phyloP scores from a whole-genome alignment of 2,113 vertebrate genomes.

The Sinosuthora webbiana region DNA sequence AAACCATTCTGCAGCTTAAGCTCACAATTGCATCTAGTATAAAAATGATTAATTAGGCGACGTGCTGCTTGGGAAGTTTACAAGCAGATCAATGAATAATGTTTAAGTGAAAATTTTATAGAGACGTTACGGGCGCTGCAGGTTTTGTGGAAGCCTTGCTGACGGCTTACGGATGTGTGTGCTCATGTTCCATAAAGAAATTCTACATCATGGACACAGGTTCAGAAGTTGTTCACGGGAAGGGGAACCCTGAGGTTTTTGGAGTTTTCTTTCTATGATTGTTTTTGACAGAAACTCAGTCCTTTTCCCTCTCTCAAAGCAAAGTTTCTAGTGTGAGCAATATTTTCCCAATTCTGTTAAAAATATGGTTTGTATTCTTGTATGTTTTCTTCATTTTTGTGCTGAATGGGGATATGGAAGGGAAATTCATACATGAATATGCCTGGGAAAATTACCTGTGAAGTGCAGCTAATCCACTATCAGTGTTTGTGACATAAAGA shows the following conservation, averaged over 20 bases:
- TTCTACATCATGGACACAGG: background rate
- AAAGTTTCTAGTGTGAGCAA: background rate
- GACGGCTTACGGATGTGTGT: background rate
- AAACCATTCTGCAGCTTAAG: constrained; percentile 59
- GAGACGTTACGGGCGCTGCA: constrained; percentile 56
- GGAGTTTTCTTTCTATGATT: background rate
- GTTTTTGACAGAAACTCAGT: background rate
- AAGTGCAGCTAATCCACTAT: background rate
- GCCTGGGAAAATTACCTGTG: background rate
- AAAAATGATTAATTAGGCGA: constrained; percentile 69
- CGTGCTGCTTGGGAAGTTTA: constrained; percentile 61
- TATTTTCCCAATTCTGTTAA: background rate
- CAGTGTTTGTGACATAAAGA: background rate
- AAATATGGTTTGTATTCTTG: background rate
- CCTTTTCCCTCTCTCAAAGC: background rate
- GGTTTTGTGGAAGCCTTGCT: constrained; percentile 49
- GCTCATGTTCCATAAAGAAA: background rate
- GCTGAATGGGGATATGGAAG: background rate
- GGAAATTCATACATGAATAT: background rate
- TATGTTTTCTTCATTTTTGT: background rate
- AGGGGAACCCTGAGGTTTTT: background rate
- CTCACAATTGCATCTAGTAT: constrained; percentile 62
- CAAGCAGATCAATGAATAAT: constrained; percentile 61
- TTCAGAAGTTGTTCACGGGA: background rate
- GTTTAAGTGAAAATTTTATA: constrained; percentile 68